Evolutionary conservation across 2,113 vertebrate species (phyloP).

Genomic region (Chionis minor): DNA sequence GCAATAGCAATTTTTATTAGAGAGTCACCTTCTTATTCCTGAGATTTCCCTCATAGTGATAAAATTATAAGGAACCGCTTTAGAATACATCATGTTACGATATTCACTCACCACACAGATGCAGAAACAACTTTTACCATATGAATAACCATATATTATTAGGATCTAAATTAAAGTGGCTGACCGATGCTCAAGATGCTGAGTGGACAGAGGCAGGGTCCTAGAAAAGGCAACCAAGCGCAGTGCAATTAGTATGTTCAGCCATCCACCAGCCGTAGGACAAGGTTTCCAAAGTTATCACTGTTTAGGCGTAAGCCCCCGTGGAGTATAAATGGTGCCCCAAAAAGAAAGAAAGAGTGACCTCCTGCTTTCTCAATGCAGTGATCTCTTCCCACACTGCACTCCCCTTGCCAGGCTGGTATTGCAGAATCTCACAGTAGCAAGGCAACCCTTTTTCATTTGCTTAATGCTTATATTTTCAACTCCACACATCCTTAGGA

Average conservation of each 20-base stretch:
- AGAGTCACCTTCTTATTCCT: not conserved
- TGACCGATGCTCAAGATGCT: not conserved
- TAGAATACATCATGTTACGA: not conserved
- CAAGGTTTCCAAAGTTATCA: not conserved
- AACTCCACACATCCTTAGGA: not conserved
- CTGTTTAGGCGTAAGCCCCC: not conserved
- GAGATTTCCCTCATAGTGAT: not conserved
- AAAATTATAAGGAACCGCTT: not conserved
- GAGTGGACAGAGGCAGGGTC: not conserved
- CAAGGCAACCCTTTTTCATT: not conserved
- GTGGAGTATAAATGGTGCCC: not conserved
- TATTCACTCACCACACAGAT: not conserved
- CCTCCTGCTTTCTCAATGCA: not conserved
- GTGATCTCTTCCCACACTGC: not conserved
- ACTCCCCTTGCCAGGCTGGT: not conserved
- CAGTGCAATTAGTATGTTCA: not conserved
- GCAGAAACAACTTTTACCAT: not conserved
- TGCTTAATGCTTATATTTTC: not conserved
- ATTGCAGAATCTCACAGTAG: not conserved
- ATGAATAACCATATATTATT: not conserved
- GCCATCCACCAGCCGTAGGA: not conserved
- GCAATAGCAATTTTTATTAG: slow-evolving; percentile 1
- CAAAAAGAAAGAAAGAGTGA: not conserved
- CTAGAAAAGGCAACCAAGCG: not conserved
- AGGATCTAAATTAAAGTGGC: not conserved